Evolutionary conservation across 2,888 invertebrate genomes (phyloP), one percentile per base, ranked within the genome.

Genomic region (Drosophila birchii): DNA sequence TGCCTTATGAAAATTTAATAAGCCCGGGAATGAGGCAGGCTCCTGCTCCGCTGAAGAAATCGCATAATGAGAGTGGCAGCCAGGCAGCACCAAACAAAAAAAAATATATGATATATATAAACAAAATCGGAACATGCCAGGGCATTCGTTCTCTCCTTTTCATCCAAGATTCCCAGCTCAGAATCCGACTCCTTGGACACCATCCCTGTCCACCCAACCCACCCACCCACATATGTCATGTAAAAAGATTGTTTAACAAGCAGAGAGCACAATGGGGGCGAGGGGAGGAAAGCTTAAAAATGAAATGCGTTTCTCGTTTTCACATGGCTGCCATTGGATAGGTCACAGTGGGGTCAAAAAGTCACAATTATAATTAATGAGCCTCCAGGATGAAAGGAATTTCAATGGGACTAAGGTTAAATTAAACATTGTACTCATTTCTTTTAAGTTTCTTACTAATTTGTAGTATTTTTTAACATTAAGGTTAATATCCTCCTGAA

Each of bases 191-290:
- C 47, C 32, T 34, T 56, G 32, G 41, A 43, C 55, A 29, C 44
- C 55, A 29, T 23, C 8, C 20, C 20, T 41, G 8, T 23, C 59
- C 11, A n/a, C 44, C 44, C 26, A n/a, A 14, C 54, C 47, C 44
- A 29, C 55, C 58, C 79, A 29, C 55, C 56, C 78, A 72, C 74
- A 81, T 76, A 80, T 86, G 84, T 83, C 86, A 86, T 86, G 86
- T 86, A 83, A 86, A 81, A 79, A 82, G 81, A 85, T 79, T 85
- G 75, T 83, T 83, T 81, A 83, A 81, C 82, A 85, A 83, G 81
- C 63, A 67, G 58, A 63, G 75, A 53, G 51, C 23, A 11, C 32
- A 44, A 41, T 34, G 63, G 47, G 38, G 34, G 29, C 26, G 20
- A 7, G 49, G 51, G 34, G 20, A 16, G 14, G 51, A 26, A 54